Percentiles rank a stretch among this genome's conserved stretches.
Conservation (phyloP, 1,140 invertebrate species). For the Heliconius congener region DNA sequence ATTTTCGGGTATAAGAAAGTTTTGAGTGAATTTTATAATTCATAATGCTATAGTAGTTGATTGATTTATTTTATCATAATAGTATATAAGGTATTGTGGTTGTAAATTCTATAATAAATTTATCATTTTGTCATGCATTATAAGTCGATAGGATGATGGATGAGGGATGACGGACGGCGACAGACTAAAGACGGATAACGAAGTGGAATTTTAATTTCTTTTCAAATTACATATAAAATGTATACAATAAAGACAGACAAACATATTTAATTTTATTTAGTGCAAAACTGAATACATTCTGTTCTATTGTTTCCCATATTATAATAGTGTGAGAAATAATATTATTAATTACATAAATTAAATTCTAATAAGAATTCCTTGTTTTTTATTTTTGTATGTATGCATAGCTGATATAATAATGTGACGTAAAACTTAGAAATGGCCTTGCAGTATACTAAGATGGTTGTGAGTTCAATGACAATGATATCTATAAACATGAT, state of each 20-base stretch:
- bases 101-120: too few relatives aligned
- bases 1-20: too few relatives aligned
- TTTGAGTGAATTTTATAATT: too few relatives aligned
- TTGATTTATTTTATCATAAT: too few relatives aligned
- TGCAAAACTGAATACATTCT: neutral
- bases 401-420: neutral
- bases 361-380: neutral
- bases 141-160: neutral
- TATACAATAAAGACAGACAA: neutral
- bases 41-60: too few relatives aligned
- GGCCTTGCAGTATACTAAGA: too few relatives aligned
- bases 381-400: neutral
- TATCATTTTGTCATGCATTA: too few relatives aligned
- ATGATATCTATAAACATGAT: too few relatives aligned
- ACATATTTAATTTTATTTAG: neutral
- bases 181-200: neutral
- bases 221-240: neutral
- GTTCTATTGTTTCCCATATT: neutral
- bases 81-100: too few relatives aligned
- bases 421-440: neutral
- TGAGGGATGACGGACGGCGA: neutral
- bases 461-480: too few relatives aligned
- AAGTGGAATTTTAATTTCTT: neutral
- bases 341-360: neutral
- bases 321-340: constrained; percentile 3